Conservation (phyloP, 1,140 invertebrate species). For the Anoplolepis gracilipes region DNA sequence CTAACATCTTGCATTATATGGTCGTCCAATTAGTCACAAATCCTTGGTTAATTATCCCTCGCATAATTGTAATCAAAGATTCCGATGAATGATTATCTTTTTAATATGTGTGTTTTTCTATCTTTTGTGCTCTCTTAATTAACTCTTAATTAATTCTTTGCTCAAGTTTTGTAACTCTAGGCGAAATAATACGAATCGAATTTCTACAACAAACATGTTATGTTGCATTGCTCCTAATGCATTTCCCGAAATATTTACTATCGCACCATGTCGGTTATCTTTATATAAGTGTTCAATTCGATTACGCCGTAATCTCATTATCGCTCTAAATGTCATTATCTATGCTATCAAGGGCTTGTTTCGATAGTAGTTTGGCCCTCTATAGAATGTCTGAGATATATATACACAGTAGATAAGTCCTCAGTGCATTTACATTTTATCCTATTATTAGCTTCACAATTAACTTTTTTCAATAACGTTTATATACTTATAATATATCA, state of each 20-base stretch:
- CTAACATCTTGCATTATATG: not conserved
- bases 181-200: not conserved
- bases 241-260: not conserved
- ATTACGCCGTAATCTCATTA: slow-evolving; percentile 24
- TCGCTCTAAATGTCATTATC: too few species aligned
- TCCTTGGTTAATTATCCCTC: slow-evolving; percentile 3
- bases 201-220: not conserved
- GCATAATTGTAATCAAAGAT: slow-evolving; percentile 16
- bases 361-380: not conserved
- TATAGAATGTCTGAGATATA: not conserved
- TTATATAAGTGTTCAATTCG: slow-evolving; percentile 14
- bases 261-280: not conserved
- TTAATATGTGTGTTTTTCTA: not conserved
- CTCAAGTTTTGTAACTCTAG: not conserved
- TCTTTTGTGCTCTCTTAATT: not conserved
- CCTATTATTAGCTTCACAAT: too few species aligned
- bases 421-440: not conserved
- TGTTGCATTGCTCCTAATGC: not conserved
- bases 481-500: too few species aligned
- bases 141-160: not conserved
- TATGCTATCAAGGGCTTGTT: slow-evolving; percentile 4
- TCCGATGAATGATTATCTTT: slow-evolving; percentile 11
- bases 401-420: not conserved
- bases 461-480: too few species aligned
- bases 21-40: slow-evolving; percentile 16